Evolutionary conservation across 2,888 invertebrate species (phyloP), one percentile per base, ranked within the genome.

Genomic region (Melikaiella ostensackeni): DNA sequence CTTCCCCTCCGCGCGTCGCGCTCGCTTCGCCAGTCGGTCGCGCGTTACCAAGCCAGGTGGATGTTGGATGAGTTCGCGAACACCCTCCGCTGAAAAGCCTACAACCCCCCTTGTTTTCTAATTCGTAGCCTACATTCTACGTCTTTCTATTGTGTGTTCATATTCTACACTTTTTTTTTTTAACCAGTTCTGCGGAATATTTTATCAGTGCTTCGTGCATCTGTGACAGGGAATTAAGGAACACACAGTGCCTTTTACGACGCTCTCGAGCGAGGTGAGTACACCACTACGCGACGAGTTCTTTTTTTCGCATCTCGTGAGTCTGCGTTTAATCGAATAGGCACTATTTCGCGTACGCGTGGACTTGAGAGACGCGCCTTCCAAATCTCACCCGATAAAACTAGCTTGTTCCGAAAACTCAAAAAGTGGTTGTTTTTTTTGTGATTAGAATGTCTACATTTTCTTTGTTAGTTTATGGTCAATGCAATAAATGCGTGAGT

Each of bases 31-130:
- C 87, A 90, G 90, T 90, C 86, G 88, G 86, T 88, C 87, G 90
- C 89, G 90, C 89, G 90, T 89, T 88, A 86, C 89, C 89, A 86
- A 89, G 85, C 87, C 80, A 86, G 86, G 86, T 88, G 88, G 89
- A 88, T 87, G 86, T 86, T 88, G 87, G 89, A 88, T 87, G 87
- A 87, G 86, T 85, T 84, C 85, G 88, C 84, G 87, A 86, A 83
- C 85, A 88, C 86, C 86, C 86, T 86, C 84, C 82, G 80, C 82
- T 83, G 84, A 76, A 81, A 84, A 77, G 27, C 33, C 63, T 73
- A 59, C 70, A 70, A 74, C 76, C 59, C 50, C 70, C 62, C n/a
- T 50, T 55, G 46, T 66, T 66, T 66, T 19, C 6, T 66, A 66
- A 55, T 21, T 59, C 27, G 16, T 59, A 55, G 57, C 21, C 76